These are phyloP conservation scores for Drosophila borealis DNA, from an alignment of 2,888 invertebrate genomes.

Conservation along the genomic window DNA sequence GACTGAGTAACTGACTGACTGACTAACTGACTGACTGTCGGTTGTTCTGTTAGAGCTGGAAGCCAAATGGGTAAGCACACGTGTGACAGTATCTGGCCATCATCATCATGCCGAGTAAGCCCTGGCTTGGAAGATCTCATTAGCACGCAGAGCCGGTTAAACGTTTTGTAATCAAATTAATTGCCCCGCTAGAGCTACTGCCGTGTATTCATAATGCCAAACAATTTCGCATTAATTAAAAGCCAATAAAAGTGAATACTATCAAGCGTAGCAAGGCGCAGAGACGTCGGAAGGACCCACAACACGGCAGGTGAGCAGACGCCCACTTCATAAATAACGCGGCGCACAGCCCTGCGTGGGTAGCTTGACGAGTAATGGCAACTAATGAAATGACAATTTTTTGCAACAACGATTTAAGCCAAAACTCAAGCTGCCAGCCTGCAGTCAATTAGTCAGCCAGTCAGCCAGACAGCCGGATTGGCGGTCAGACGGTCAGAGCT, in stretches of 20 bases:
- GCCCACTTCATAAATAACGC: slow-evolving; percentile 49
- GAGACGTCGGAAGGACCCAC: background rate
- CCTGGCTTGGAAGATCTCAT: slow-evolving; percentile 15
- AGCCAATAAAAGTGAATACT: slow-evolving; percentile 68
- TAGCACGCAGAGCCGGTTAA: slow-evolving; percentile 41
- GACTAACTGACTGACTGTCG: background rate
- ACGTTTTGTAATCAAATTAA: slow-evolving; percentile 71
- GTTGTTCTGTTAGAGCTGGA: background rate
- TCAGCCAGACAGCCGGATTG: slow-evolving; percentile 7
- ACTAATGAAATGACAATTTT: slow-evolving; percentile 75
- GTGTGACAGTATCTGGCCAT: slow-evolving; percentile 4
- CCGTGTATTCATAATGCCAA: slow-evolving; percentile 64
- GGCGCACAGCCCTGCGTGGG: slow-evolving; percentile 48
- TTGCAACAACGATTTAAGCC: slow-evolving; percentile 36
- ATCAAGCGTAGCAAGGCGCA: slow-evolving; percentile 28
- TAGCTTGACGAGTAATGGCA: slow-evolving; percentile 58
- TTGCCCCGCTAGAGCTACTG: slow-evolving; percentile 57
- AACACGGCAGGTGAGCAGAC: slow-evolving; percentile 43
- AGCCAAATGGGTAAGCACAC: background rate
- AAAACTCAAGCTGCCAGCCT: slow-evolving; percentile 13
- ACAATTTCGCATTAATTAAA: slow-evolving; percentile 73
- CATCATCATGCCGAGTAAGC: background rate
- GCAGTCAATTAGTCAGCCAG: slow-evolving; percentile 26
- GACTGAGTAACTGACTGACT: background rate
- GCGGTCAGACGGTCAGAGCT: slow-evolving; percentile 10